Evolutionary conservation across 2,888 invertebrate species (phyloP).

Genomic region (Agonopterix subpropinquella): DNA sequence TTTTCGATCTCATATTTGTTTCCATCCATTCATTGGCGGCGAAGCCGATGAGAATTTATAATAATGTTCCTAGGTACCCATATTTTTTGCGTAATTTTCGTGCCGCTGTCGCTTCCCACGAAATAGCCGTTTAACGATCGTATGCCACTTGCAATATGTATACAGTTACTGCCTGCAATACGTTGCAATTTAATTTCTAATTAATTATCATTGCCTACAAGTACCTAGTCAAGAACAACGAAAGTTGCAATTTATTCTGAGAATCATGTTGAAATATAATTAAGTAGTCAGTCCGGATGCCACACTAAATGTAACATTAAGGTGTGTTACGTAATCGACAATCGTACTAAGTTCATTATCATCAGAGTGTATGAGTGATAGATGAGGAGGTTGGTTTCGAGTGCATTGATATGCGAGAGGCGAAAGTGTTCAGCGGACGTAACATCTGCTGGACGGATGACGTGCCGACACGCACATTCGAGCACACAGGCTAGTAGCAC

Average conservation of each 20-base stretch:
- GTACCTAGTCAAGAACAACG: background rate
- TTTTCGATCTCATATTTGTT: no score
- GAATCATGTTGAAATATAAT: background rate
- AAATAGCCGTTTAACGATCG: background rate
- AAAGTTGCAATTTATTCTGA: background rate
- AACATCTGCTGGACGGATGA: slow-evolving; percentile 12
- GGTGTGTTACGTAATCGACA: slow-evolving; percentile 12
- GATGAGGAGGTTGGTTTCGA: slow-evolving; percentile 17
- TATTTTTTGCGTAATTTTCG: background rate
- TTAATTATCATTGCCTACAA: background rate
- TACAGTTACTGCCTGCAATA: background rate
- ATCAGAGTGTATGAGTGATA: slow-evolving; percentile 11
- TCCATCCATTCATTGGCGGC: no score
- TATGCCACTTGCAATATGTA: background rate
- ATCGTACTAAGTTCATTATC: slow-evolving; percentile 14
- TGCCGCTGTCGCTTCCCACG: slow-evolving; percentile 1
- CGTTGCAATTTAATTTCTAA: background rate
- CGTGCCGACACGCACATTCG: background rate
- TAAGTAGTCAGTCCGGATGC: background rate
- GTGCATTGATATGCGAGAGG: slow-evolving; percentile 19
- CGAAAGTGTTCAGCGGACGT: slow-evolving; percentile 25
- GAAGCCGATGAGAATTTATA: background rate
- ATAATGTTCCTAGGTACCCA: background rate
- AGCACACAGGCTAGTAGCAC: background rate
- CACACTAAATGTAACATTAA: background rate